Conservation (phyloP, 2,113 vertebrate genomes). For the Neotoma lepida region DNA sequence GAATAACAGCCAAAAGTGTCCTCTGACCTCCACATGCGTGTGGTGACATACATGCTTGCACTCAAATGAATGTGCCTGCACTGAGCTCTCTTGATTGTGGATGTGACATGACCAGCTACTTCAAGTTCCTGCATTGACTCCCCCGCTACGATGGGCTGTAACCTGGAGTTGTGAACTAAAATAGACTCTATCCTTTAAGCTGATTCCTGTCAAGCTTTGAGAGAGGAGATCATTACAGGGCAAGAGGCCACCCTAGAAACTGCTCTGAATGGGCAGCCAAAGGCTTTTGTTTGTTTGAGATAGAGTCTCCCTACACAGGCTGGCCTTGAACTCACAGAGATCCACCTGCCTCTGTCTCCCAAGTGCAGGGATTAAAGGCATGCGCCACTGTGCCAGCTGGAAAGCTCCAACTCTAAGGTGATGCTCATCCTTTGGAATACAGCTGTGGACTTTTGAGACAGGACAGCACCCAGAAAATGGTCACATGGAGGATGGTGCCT, state of each 20-base stretch:
- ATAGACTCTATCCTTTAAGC: not conserved
- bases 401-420: not conserved
- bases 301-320: not conserved
- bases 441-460: not conserved
- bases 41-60: not conserved
- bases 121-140: not conserved
- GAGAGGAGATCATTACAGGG: not conserved
- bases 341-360: not conserved
- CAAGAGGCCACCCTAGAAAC: not conserved
- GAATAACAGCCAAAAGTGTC: not conserved
- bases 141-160: not conserved
- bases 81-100: not conserved
- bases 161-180: not conserved
- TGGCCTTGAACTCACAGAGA: not conserved
- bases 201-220: not conserved
- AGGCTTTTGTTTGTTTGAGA: not conserved
- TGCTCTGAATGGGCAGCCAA: not conserved
- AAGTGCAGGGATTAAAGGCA: not conserved
- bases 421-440: not conserved
- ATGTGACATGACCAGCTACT: not conserved
- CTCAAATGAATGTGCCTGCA: not conserved
- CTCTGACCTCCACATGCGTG: not conserved
- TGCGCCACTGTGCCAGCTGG: not conserved
- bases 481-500: rapidly evolving
- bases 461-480: rapidly evolving